These are phyloP conservation scores for Micropoecilia bifurca DNA, from an alignment of 2,797 vertebrate genomes.

Conservation along the genomic window DNA sequence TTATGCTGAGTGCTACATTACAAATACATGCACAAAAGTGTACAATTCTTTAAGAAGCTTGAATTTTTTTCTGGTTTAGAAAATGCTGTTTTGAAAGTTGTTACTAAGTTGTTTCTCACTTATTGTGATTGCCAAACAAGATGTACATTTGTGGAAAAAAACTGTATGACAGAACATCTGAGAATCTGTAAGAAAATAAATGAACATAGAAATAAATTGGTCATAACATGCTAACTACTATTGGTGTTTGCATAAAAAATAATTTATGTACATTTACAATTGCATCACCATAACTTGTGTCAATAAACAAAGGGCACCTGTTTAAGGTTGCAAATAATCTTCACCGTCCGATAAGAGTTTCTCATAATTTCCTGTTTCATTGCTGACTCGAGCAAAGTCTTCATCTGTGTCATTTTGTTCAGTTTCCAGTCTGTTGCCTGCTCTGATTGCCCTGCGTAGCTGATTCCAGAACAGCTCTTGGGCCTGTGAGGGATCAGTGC, in stretches of 20 bases:
- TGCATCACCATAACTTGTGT: not conserved
- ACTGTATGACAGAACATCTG: slow-evolving; percentile 13
- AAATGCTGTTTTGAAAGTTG: slow-evolving; percentile 16
- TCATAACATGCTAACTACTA: slow-evolving; percentile 10
- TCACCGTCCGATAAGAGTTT: slow-evolving; percentile 51
- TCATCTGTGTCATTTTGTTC: slow-evolving; percentile 18
- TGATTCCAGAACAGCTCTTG: slow-evolving; percentile 86
- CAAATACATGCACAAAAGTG: slow-evolving; percentile 6
- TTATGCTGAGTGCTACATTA: slow-evolving; percentile 36
- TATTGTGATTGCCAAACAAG: slow-evolving; percentile 11
- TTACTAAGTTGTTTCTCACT: slow-evolving; percentile 1
- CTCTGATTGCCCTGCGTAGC: slow-evolving; percentile 79
- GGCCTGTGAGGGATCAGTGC: slow-evolving; percentile 73
- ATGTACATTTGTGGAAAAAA: slow-evolving; percentile 11
- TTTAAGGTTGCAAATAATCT: slow-evolving; percentile 62
- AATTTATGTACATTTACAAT: not conserved
- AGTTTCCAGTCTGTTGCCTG: slow-evolving; percentile 54
- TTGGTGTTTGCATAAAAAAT: slow-evolving; percentile 1
- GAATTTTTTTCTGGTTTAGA: slow-evolving; percentile 1
- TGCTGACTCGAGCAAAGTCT: not conserved
- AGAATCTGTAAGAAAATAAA: slow-evolving; percentile 10
- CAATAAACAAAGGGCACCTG: not conserved
- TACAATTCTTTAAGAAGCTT: slow-evolving; percentile 9
- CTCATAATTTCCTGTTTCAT: slow-evolving; percentile 31
- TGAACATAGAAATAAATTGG: slow-evolving; percentile 18